Base-by-base conservation (phyloP, 2,888 invertebrate species). In the Lycia hirtaria region DNA sequence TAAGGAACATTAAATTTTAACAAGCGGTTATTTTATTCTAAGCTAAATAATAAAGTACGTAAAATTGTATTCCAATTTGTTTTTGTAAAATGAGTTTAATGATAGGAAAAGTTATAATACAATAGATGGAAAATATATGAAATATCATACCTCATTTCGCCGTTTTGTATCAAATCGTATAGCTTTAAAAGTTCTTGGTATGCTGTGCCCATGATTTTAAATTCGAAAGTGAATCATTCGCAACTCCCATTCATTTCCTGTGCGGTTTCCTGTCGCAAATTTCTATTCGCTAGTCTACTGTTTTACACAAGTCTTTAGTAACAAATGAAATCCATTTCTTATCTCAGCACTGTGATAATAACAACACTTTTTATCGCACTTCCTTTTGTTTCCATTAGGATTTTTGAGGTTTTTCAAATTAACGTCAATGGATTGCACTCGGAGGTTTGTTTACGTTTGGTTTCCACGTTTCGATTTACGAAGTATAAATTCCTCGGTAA, bases 81-180 rank as follows among this genome's bases (percentile, higher is more conserved):
- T n/a, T n/a, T n/a, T n/a, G n/a, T n/a, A n/a, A n/a, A n/a, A n/a
- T n/a, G n/a, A n/a, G n/a, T n/a, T n/a, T n/a, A n/a, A n/a, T n/a
- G n/a, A n/a, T n/a, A n/a, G 38, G 9, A 22, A 12, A 38, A 7
- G 12, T 12, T 5, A 22, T 4, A 5, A 12, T 0, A 2, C 0
- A 4, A 9, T 17, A 15, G 1, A 9, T 17, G 15, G 35, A 2
- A 17, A 35, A 15, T 33, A 17, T 24, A 9, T 19, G 7, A 9
- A 12, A 10, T 17, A 6, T 49, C 82, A 70, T 90, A 94, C 94
- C 92, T 91, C 62, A 93, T 80, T 75, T 94, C 92, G 56, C 93
- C 93, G 73, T 93, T 93, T 78, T 95, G 94, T 57, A 95, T 92
- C 45, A 94, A 93, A 80, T 95, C 94, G 72, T 94, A 94, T 30